These are phyloP conservation scores for Rhabdomys dilectus DNA, from an alignment of 2,113 vertebrate species.

Conservation along the genomic window DNA sequence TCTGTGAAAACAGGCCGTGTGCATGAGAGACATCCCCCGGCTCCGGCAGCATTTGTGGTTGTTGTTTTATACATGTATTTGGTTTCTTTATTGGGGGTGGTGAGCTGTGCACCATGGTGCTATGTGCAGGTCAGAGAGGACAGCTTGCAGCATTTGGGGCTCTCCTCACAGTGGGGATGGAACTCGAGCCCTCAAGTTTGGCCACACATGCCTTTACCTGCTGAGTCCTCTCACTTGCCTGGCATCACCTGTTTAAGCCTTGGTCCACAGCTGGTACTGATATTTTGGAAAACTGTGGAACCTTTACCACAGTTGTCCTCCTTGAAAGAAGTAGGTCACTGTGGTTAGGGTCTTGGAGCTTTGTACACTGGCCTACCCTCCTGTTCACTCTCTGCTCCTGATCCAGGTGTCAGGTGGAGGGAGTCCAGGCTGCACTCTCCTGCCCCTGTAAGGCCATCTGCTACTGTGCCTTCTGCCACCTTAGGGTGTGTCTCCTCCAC, in stretches of 20 bases:
- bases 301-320: background rate
- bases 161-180: background rate
- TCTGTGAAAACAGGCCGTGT: slow-evolving; percentile 79
- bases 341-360: background rate
- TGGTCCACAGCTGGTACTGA: background rate
- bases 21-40: background rate
- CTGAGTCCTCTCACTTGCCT: too few relatives aligned
- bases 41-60: background rate
- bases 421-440: background rate
- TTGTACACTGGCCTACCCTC: background rate
- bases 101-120: accelerated
- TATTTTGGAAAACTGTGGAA: background rate
- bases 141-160: background rate
- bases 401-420: too few relatives aligned
- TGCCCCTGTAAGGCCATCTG: background rate
- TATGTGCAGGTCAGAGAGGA: background rate
- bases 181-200: background rate
- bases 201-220: background rate
- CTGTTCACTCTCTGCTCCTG: background rate
- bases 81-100: background rate
- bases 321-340: background rate
- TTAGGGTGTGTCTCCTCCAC: background rate
- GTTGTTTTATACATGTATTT: background rate
- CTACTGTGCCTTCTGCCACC: too few relatives aligned
- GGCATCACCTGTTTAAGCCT: background rate